phyloP scores from a whole-genome alignment of 2,797 vertebrate species.

The Gymnocypris eckloni region DNA sequence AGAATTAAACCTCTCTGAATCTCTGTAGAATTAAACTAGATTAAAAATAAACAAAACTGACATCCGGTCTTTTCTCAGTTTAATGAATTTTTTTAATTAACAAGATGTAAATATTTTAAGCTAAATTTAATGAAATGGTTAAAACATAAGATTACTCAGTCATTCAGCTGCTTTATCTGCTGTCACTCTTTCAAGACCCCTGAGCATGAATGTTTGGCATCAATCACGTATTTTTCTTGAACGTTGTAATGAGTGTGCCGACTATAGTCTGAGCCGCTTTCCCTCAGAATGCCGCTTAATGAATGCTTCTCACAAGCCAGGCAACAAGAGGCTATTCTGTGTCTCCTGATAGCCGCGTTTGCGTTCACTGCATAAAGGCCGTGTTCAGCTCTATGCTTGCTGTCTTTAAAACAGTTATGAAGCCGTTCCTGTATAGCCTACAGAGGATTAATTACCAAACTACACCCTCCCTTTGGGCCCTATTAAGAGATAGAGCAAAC shows the following conservation, averaged over 20 bases:
- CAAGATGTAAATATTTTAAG: conserved; percentile 4
- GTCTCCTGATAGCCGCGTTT: conserved; percentile 76
- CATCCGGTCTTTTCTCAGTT: not conserved
- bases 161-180: not conserved
- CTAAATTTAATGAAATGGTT: not conserved
- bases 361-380: conserved; percentile 75
- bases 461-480: conserved; percentile 91
- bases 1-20: no score
- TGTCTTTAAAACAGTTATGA: conserved; percentile 81
- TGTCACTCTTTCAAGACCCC: conserved; percentile 37
- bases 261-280: conserved; percentile 54
- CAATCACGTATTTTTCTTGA: conserved; percentile 71
- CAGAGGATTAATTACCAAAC: conserved; percentile 93
- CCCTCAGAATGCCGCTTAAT: conserved; percentile 72
- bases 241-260: conserved; percentile 73
- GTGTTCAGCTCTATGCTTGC: conserved; percentile 60
- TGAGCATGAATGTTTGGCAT: conserved; percentile 64
- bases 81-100: not conserved
- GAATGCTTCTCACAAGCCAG: conserved; percentile 69
- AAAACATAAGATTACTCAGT: not conserved
- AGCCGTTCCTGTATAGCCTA: conserved; percentile 86
- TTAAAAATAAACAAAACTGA: not conserved
- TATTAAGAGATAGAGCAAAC: conserved; percentile 86
- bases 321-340: conserved; percentile 60
- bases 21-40: not conserved